Conservation (phyloP, 1,140 invertebrate genomes). For the Euwallacea similis region DNA sequence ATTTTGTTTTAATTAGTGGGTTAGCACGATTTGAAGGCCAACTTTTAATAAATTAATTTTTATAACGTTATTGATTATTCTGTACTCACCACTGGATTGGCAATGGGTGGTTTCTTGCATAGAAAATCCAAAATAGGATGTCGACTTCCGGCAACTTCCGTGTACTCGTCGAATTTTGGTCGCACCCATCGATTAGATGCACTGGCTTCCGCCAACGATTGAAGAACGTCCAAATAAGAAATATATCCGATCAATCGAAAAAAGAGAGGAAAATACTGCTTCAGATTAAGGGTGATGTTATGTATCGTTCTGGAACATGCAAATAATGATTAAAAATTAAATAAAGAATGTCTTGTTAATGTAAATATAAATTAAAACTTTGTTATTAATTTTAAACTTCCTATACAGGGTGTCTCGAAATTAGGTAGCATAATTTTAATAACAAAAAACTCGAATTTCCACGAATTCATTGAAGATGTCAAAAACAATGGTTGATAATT, state of each 20-base stretch:
- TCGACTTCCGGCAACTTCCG: conserved; percentile 69
- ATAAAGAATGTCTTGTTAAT: background rate
- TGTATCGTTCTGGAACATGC: conserved; percentile 62
- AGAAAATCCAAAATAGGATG: conserved; percentile 80
- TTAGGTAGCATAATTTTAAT: no score
- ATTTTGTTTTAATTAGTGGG: background rate
- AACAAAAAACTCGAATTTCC: no score
- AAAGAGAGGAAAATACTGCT: conserved; percentile 70
- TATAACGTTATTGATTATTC: background rate
- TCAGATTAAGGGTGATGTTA: conserved; percentile 63
- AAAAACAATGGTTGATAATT: no score
- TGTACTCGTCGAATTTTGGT: conserved; percentile 69
- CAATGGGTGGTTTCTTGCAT: conserved; percentile 59
- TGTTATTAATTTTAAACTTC: background rate
- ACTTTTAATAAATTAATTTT: background rate
- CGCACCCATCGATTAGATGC: conserved; percentile 62
- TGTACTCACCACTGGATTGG: conserved; percentile 75
- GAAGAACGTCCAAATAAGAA: conserved; percentile 76
- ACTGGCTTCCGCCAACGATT: conserved; percentile 72
- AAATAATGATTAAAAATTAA: conserved; percentile 4
- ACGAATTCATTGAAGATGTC: no score
- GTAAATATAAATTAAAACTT: background rate
- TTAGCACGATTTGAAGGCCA: background rate
- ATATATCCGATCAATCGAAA: conserved; percentile 81
- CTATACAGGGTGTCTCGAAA: no score